Evolutionary conservation across 2,797 vertebrate species (phyloP), one percentile per base, ranked within the genome.

Genomic region (Anomalospiza imberbis): DNA sequence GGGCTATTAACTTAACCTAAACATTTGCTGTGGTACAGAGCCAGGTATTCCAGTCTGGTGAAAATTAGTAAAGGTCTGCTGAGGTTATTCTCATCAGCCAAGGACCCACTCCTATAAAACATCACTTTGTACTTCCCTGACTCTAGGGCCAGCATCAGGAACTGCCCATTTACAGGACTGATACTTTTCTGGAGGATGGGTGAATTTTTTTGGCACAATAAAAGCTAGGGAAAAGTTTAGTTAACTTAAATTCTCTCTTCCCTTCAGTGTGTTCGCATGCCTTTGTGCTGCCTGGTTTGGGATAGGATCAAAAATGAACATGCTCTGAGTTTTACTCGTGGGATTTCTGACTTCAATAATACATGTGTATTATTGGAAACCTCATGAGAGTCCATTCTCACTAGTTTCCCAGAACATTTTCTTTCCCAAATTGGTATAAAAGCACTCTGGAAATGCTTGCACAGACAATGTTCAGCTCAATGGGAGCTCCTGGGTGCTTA

Each of bases 331-430:
- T 89, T 87, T 90, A 88, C 89, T 95, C 72, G 5, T 94, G 94
- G 95, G 95, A 96, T 91, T 93, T 94, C 90, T 95, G 90, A 94
- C 95, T 96, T 85, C 89, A 97, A 4, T 91, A 95, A 93, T 93
- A 91, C 88, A 90, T 93, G 88, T 75, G 31, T 94, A 95, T 95
- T 94, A 94, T 93, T 96, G 93, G 95, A 97, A 96, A 34, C 75
- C 93, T 95, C 95, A 71, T 96, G 94, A 91, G 92, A 96, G 79
- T 87, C 88, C 80, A 93, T 95, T 91, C 83, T 96, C 86, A 72
- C 89, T 61, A 55, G 74, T 94, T 96, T 96, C 94, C 88, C 89
- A 96, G 95, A 96, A 72, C 50, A 71, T 94, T 96, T 94, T 80
- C 75, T 87, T 94, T 90, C 90, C 94, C 93, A 94, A 84, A 80